These are phyloP conservation scores for Neosilurus mollespiculum DNA, from an alignment of 2,797 vertebrate genomes.

Conservation along the genomic window DNA sequence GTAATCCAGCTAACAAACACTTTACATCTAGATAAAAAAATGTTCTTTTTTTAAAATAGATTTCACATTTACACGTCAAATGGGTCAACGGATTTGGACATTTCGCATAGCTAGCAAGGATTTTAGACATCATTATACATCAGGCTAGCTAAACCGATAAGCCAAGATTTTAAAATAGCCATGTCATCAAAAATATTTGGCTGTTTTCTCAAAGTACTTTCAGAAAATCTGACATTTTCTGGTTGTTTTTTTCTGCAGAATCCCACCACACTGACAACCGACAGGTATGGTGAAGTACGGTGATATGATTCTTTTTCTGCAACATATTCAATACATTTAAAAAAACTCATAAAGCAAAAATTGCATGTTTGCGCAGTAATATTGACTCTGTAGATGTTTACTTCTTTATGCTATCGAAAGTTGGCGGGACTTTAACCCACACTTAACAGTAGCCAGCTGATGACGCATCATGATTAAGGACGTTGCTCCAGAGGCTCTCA, in stretches of 20 bases:
- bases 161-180: neutral
- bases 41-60: neutral
- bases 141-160: no score
- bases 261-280: neutral
- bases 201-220: neutral
- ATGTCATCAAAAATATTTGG: neutral
- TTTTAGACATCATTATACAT: no score
- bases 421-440: neutral
- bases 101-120: no score
- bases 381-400: slow-evolving; percentile 8
- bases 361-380: neutral
- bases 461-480: neutral
- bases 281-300: neutral
- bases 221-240: neutral
- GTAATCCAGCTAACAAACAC: no score
- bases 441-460: neutral
- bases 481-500: neutral
- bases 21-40: neutral
- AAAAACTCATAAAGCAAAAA: no score
- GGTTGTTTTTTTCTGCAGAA: neutral
- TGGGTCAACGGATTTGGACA: no score
- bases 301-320: neutral
- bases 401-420: neutral
- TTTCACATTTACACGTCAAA: neutral
- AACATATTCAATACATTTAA: neutral